Percentiles rank a stretch among this genome's conserved stretches.
These are phyloP conservation scores for Protosalanx chinensis DNA, from an alignment of 2,797 vertebrate genomes.

Conservation along the genomic window DNA sequence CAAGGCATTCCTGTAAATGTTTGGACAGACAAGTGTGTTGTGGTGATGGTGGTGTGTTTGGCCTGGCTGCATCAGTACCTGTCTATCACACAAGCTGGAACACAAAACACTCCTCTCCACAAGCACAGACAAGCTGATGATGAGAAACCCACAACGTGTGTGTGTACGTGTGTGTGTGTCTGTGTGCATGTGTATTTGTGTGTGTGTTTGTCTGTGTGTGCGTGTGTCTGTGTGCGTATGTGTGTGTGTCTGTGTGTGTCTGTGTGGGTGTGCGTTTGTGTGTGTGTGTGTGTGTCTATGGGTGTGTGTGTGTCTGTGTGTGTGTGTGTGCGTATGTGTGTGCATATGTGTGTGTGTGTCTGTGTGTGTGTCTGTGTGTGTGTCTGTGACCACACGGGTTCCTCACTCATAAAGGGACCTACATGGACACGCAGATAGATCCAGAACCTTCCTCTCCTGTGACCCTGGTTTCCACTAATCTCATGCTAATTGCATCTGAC, in stretches of 20 bases:
- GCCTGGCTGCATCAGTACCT: slow-evolving; percentile 10
- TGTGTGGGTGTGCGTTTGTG: slow-evolving; percentile 1
- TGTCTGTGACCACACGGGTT: slow-evolving; percentile 10
- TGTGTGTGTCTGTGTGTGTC: slow-evolving; percentile 4
- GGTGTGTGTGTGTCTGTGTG: neutral
- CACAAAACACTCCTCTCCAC: slow-evolving; percentile 24
- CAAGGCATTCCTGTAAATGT: slow-evolving; percentile 33
- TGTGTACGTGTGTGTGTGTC: slow-evolving; percentile 3
- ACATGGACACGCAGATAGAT: slow-evolving; percentile 21
- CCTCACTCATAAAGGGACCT: slow-evolving; percentile 29
- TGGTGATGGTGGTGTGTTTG: slow-evolving; percentile 35
- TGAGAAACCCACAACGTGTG: slow-evolving; percentile 19
- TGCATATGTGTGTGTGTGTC: too few species aligned
- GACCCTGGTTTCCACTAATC: slow-evolving; percentile 49
- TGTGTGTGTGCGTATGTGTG: neutral
- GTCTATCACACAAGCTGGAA: slow-evolving; percentile 30
- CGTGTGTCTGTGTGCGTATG: neutral
- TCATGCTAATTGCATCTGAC: slow-evolving; percentile 59
- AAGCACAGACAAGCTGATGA: slow-evolving; percentile 39
- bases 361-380: neutral
- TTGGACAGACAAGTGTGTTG: slow-evolving; percentile 30
- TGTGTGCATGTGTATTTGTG: neutral
- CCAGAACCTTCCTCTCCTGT: neutral
- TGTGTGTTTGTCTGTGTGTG: slow-evolving; percentile 6
- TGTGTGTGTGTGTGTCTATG: slow-evolving; percentile 1